Conservation (phyloP, 2,797 vertebrate genomes). For the Toxotes lorentzi region DNA sequence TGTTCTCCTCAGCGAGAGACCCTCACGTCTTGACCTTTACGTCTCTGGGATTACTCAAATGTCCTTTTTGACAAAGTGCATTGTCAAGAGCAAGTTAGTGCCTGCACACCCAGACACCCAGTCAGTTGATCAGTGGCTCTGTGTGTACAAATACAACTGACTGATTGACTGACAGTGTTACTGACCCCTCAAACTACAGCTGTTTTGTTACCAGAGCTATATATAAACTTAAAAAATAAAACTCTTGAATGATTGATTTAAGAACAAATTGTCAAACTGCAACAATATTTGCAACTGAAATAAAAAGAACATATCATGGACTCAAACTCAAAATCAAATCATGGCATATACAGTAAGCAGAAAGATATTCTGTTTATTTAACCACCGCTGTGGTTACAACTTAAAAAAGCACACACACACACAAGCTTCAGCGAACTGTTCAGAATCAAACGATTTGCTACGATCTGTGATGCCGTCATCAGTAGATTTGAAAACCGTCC, state of each 20-base stretch:
- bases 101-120: background rate
- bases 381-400: background rate
- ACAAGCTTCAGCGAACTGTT: background rate
- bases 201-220: slow-evolving; percentile 13
- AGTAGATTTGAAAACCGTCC: background rate
- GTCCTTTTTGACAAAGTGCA: slow-evolving; percentile 51
- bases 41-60: slow-evolving; percentile 49
- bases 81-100: slow-evolving; percentile 36
- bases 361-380: background rate
- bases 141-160: background rate
- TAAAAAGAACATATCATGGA: slow-evolving; percentile 1
- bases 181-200: slow-evolving; percentile 10
- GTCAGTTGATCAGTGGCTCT: too few species aligned
- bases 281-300: slow-evolving; percentile 3
- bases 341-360: background rate
- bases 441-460: background rate
- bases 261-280: slow-evolving; percentile 18
- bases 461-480: background rate
- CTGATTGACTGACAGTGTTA: slow-evolving; percentile 53
- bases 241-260: slow-evolving; percentile 6
- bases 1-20: slow-evolving; percentile 48
- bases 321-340: slow-evolving; percentile 3
- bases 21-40: slow-evolving; percentile 65
- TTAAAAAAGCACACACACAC: background rate
- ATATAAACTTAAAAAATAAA: slow-evolving; percentile 18